phyloP scores from a whole-genome alignment of 2,797 vertebrate species.

The Acanthurus lineatus region DNA sequence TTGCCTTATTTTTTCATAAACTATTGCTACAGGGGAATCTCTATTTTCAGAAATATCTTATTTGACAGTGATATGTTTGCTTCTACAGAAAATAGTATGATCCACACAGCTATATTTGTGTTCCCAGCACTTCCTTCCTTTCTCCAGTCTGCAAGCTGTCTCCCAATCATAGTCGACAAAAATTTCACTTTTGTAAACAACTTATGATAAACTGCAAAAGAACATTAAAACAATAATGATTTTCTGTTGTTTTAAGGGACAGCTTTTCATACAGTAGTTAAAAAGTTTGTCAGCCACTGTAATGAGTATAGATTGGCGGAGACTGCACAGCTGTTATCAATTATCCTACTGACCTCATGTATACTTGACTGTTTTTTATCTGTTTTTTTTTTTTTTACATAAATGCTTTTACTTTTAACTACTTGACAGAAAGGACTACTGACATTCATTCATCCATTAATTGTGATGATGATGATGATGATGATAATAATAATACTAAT shows the following conservation, averaged over 20 bases:
- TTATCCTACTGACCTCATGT: background rate
- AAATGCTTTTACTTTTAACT: background rate
- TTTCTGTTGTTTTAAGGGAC: no score
- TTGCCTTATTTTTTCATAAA: background rate
- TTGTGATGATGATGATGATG: background rate
- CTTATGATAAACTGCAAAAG: background rate
- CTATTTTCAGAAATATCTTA: no score
- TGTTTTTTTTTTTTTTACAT: background rate
- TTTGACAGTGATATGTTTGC: background rate
- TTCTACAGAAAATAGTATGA: background rate
- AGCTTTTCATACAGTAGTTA: no score
- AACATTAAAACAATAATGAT: no score
- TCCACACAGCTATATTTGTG: background rate
- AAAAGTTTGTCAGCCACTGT: background rate
- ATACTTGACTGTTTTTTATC: background rate
- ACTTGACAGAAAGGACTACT: background rate
- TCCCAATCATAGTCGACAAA: background rate
- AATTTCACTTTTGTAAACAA: background rate
- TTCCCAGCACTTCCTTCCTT: background rate
- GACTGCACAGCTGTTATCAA: background rate
- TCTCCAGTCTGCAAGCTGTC: background rate
- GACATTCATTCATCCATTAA: background rate
- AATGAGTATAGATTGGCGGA: background rate
- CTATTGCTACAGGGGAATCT: background rate
- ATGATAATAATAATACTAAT: no score